Base-by-base conservation (phyloP, 2,797 vertebrate species). In the Catharus ustulatus region DNA sequence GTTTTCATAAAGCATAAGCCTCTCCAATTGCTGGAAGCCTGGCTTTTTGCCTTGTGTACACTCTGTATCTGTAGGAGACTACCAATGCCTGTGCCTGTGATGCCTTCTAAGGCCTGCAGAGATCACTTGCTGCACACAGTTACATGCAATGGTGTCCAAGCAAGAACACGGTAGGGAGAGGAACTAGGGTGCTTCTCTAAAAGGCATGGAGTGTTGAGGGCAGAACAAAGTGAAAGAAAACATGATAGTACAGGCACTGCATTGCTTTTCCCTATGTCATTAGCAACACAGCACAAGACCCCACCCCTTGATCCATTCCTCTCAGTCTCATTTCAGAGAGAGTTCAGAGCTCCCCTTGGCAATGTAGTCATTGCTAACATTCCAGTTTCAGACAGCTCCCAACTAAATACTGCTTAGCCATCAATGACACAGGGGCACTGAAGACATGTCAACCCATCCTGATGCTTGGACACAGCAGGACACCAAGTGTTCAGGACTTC, bases 141-240 rank as follows among this genome's bases (percentile, higher is more conserved):
- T 17, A 29, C 13, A 9, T 2, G 20, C 49, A 74, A 8, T 5
- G 29, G 42, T 0, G 1, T 23, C 84, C 20, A 43, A 27, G 66
- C 16, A 81, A 38, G 40, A 62, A 63, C 32, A n/a, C 0, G 3
- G 59, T 3, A 3, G 26, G 36, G 27, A 87, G 22, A 52, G 10
- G 13, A 73, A 82, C 52, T 0, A 23, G 34, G 4, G 3, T 1
- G 2, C 16, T 66, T 75, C 11, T 27, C 62, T 82, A 26, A 55
- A 76, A 72, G 54, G 46, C 49, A 73, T 0, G 1, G 38, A 61
- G 9, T 15, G 7, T 5, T 58, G 42, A 62, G 15, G 34, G 20
- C 21, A 43, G 24, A 86, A 78, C 17, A 19, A 80, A 61, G 20
- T 6, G n/a, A 81, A 52, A 34, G 46, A 46, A 84, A 88, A 61